phyloP scores from a whole-genome alignment of 2,888 invertebrate species.

The Ditula angustiorana region DNA sequence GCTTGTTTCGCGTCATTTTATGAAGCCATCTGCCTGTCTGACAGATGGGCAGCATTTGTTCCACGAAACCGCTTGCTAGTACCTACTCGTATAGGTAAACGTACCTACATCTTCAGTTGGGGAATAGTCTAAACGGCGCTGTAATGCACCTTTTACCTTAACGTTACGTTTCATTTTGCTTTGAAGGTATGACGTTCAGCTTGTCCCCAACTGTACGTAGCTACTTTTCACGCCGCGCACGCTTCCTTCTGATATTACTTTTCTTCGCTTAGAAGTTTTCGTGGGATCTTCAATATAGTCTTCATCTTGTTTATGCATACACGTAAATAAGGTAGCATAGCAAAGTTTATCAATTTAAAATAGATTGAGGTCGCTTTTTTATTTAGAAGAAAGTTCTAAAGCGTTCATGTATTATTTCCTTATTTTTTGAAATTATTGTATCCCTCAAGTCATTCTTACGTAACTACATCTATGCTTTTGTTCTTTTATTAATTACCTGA shows the following conservation, averaged over 20 bases:
- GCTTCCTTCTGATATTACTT: conserved; percentile 63
- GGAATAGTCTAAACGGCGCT: neutral
- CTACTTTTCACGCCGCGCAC: conserved; percentile 63
- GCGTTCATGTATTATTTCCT: no score
- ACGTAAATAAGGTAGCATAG: conserved; percentile 14
- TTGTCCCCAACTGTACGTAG: conserved; percentile 40
- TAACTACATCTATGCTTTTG: no score
- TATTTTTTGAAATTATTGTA: no score
- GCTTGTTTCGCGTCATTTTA: conserved; percentile 26
- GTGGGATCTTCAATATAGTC: conserved; percentile 42
- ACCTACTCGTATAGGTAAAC: neutral
- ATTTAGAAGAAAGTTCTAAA: neutral
- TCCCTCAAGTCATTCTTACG: no score
- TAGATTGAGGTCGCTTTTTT: neutral
- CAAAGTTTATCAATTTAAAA: conserved; percentile 17
- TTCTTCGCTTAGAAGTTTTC: conserved; percentile 57
- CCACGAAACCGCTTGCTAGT: neutral
- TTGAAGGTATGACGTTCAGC: neutral
- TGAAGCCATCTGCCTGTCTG: conserved; percentile 46
- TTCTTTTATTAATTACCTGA: no score
- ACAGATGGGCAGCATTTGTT: conserved; percentile 41
- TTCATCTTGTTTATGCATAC: conserved; percentile 36
- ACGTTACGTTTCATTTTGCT: neutral
- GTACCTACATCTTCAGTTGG: neutral
- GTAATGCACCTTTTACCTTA: neutral